Conservation (phyloP, 2,797 vertebrate species). For the Chaunax sp. region DNA sequence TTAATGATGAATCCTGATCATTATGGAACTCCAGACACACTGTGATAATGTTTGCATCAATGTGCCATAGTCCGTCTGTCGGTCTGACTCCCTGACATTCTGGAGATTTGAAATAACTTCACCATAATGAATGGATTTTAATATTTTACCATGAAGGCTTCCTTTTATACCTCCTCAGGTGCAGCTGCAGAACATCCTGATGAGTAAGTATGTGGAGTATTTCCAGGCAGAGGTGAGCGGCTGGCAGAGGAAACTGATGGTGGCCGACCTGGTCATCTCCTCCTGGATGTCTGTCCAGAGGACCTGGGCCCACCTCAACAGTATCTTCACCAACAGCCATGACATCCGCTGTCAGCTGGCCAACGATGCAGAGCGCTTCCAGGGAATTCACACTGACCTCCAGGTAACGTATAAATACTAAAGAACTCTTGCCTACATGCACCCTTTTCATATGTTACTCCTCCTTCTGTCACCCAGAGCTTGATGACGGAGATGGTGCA, state of each 20-base stretch:
- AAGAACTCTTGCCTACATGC: not conserved
- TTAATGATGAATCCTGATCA: not conserved
- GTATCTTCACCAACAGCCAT: constrained; percentile 89
- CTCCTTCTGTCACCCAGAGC: constrained; percentile 55
- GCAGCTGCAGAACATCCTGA: constrained; percentile 87
- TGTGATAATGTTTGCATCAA: not conserved
- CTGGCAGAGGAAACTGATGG: constrained; percentile 87
- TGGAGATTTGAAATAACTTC: not conserved
- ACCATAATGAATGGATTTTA: not conserved
- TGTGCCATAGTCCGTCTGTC: not conserved
- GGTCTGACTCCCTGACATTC: not conserved
- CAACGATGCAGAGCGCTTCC: constrained; percentile 84
- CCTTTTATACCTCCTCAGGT: constrained; percentile 65
- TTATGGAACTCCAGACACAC: not conserved
- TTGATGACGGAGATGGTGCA: constrained; percentile 79
- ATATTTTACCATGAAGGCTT: not conserved
- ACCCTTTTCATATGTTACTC: not conserved
- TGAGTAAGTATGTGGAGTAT: constrained; percentile 90
- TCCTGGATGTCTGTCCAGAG: constrained; percentile 88
- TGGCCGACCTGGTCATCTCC: constrained; percentile 87
- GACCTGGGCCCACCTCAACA: constrained; percentile 89
- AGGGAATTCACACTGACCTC: constrained; percentile 85
- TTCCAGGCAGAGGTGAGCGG: constrained; percentile 87
- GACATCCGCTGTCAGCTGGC: constrained; percentile 89
- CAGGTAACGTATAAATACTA: constrained; percentile 55